These are phyloP conservation scores for Diprion similis DNA, from an alignment of 1,140 invertebrate genomes.

Conservation along the genomic window DNA sequence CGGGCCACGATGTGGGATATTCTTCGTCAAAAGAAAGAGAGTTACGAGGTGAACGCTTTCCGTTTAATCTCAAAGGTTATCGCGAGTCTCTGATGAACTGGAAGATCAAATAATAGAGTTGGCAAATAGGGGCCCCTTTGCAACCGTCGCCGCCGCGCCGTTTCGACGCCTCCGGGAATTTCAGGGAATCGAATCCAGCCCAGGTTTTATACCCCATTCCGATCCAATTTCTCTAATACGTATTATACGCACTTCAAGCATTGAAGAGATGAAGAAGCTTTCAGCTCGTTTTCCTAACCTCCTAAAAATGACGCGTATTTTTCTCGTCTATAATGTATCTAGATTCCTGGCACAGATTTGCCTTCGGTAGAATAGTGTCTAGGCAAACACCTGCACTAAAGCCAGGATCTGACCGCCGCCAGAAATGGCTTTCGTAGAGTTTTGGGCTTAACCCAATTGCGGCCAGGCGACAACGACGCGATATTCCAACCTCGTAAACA, in stretches of 20 bases:
- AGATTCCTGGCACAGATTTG: neutral
- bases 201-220: neutral
- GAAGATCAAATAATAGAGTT: slow-evolving; percentile 11
- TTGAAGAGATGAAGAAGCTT: neutral
- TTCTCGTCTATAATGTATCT: no score
- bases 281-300: neutral
- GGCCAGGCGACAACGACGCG: slow-evolving; percentile 1
- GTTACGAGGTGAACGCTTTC: neutral
- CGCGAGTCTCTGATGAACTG: neutral
- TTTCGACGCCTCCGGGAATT: neutral
- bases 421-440: neutral
- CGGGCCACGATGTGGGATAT: neutral
- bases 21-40: neutral
- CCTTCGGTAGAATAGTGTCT: neutral
- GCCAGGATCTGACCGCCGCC: slow-evolving; percentile 6
- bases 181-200: neutral
- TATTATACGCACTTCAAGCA: no score
- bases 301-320: no score
- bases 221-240: no score
- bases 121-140: slow-evolving; percentile 13
- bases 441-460: slow-evolving; percentile 3
- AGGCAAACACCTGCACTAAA: neutral
- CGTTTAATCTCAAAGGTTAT: neutral
- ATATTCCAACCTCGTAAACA: slow-evolving; percentile 1
- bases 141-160: neutral